Percentiles rank a stretch among this genome's conserved stretches.
Evolutionary conservation across 2,113 vertebrate genomes (phyloP).

Genomic region (Tylochromis polylepis): DNA sequence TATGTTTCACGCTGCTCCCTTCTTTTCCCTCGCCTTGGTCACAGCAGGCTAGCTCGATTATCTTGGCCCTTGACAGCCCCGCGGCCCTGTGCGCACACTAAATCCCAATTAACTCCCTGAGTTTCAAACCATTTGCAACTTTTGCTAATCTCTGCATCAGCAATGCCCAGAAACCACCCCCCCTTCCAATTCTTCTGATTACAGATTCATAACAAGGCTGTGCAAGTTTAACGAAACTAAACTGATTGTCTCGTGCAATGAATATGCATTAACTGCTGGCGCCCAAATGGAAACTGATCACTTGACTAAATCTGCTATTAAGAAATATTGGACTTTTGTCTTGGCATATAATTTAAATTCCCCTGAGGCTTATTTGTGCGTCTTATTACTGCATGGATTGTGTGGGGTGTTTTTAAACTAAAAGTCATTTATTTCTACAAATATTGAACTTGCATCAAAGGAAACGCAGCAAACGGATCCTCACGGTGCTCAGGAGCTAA

Average conservation of each 20-base stretch:
- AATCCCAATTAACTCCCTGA: slow-evolving; percentile 38
- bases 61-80: slow-evolving; percentile 20
- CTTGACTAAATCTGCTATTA: neutral
- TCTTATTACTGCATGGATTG: neutral
- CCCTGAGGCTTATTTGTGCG: neutral
- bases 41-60: slow-evolving; percentile 48
- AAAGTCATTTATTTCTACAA: neutral
- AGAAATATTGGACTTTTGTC: neutral
- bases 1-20: neutral
- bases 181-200: neutral
- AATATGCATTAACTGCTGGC: slow-evolving; percentile 38
- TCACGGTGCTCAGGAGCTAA: neutral
- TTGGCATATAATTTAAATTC: neutral
- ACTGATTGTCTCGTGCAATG: neutral
- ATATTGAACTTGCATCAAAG: neutral
- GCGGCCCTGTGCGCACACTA: neutral
- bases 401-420: neutral
- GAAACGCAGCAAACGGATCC: neutral
- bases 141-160: slow-evolving; percentile 40
- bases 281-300: slow-evolving; percentile 7
- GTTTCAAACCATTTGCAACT: slow-evolving; percentile 26
- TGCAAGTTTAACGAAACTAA: slow-evolving; percentile 16
- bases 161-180: neutral
- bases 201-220: slow-evolving; percentile 23
- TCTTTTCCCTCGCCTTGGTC: slow-evolving; percentile 10